Conservation (phyloP, 2,113 vertebrate genomes). For the Gallinago media region DNA sequence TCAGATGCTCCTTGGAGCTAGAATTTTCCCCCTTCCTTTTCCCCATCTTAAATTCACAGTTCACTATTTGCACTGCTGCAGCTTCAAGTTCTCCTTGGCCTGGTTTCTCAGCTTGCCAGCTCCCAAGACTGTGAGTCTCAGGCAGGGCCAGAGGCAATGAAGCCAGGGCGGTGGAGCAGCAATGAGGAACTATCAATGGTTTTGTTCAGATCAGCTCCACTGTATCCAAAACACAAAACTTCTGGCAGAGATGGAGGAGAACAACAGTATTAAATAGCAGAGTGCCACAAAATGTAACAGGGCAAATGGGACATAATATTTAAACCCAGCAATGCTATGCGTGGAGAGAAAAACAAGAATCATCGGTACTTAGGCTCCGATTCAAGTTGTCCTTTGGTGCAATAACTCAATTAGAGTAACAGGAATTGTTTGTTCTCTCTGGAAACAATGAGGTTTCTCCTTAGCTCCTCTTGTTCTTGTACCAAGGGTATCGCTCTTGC, state of each 20-base stretch:
- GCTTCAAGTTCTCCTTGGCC: not conserved
- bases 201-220: not conserved
- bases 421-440: not conserved
- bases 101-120: not conserved
- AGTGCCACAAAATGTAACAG: not conserved
- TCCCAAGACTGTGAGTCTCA: not conserved
- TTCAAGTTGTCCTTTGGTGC: not conserved
- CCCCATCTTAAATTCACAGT: not conserved
- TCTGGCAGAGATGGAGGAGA: not conserved
- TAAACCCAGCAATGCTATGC: not conserved
- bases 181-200: fast-evolving
- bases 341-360: not conserved
- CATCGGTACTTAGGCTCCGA: not conserved
- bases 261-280: not conserved
- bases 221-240: not conserved
- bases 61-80: not conserved
- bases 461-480: not conserved
- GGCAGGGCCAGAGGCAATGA: not conserved
- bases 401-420: conserved; percentile 9
- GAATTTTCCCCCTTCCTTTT: not conserved
- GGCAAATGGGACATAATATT: not conserved
- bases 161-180: not conserved
- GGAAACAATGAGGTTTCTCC: not conserved
- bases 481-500: not conserved
- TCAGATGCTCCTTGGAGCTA: not conserved